These are phyloP conservation scores for Triops cancriformis DNA, from an alignment of 1,140 invertebrate genomes.

Conservation along the genomic window DNA sequence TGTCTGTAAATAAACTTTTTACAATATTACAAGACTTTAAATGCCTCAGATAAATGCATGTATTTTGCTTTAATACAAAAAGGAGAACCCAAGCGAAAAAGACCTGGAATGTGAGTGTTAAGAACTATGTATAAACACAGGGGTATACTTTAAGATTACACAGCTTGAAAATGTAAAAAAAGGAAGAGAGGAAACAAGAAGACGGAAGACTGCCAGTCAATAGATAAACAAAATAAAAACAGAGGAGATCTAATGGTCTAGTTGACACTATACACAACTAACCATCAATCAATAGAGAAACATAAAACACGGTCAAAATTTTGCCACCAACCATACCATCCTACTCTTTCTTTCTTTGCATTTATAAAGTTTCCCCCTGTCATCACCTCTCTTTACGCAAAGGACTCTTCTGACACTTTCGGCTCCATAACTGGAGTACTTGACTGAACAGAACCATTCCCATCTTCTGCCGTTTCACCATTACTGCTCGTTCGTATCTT, in stretches of 20 bases:
- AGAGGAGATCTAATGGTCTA: conserved; percentile 1
- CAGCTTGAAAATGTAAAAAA: not conserved
- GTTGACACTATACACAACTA: not conserved
- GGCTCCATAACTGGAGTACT: not conserved
- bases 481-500: not conserved
- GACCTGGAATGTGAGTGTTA: conserved; percentile 6
- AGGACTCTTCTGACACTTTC: conserved; percentile 1
- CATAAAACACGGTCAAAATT: not conserved
- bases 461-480: not conserved
- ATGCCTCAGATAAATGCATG: not conserved
- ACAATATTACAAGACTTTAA: too few species aligned
- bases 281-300: not conserved
- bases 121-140: not conserved
- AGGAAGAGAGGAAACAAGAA: not conserved
- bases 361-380: not conserved
- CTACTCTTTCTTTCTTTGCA: not conserved
- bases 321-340: not conserved
- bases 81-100: not conserved
- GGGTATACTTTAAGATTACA: not conserved
- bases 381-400: not conserved
- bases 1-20: too few species aligned
- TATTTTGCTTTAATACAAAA: conserved; percentile 6
- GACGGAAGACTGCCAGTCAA: not conserved
- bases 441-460: not conserved
- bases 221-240: not conserved